These are phyloP conservation scores for Allobates femoralis DNA, from an alignment of 2,797 vertebrate species.

Conservation along the genomic window DNA sequence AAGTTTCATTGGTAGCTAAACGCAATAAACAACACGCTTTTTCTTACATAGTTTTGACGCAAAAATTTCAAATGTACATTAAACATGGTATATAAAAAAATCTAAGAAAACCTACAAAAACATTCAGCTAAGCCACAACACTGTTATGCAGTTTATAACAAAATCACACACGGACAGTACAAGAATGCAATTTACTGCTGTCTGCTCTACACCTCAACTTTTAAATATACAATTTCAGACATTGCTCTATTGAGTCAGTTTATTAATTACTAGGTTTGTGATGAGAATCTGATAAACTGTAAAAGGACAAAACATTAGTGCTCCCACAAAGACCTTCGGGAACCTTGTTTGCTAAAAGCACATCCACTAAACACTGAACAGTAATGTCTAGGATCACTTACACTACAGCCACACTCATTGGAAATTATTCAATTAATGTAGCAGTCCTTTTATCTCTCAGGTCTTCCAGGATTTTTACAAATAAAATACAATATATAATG, in stretches of 20 bases:
- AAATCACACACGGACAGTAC: not conserved
- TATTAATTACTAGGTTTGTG: constrained; percentile 73
- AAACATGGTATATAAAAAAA: not conserved
- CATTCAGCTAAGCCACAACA: not conserved
- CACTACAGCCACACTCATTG: constrained; percentile 73
- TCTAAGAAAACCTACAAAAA: not conserved
- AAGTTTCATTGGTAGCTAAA: not conserved
- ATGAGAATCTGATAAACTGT: constrained; percentile 71
- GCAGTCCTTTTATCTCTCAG: constrained; percentile 69
- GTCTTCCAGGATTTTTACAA: constrained; percentile 62
- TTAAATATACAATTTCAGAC: constrained; percentile 34
- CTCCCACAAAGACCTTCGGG: constrained; percentile 72
- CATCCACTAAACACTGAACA: constrained; percentile 74
- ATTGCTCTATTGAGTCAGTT: constrained; percentile 64
- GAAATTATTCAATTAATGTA: constrained; percentile 76
- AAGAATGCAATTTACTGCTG: not conserved
- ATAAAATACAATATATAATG: constrained; percentile 65
- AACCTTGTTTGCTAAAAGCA: constrained; percentile 74
- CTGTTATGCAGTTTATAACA: constrained; percentile 3
- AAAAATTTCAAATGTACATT: not conserved
- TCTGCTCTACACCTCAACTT: not conserved
- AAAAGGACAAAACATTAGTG: constrained; percentile 77
- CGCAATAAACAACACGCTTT: not conserved
- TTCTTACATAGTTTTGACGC: not conserved
- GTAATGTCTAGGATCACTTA: constrained; percentile 77